Evolutionary conservation across 2,888 invertebrate genomes (phyloP), one percentile per base, ranked within the genome.

Genomic region (Rotaria magnacalcarata): DNA sequence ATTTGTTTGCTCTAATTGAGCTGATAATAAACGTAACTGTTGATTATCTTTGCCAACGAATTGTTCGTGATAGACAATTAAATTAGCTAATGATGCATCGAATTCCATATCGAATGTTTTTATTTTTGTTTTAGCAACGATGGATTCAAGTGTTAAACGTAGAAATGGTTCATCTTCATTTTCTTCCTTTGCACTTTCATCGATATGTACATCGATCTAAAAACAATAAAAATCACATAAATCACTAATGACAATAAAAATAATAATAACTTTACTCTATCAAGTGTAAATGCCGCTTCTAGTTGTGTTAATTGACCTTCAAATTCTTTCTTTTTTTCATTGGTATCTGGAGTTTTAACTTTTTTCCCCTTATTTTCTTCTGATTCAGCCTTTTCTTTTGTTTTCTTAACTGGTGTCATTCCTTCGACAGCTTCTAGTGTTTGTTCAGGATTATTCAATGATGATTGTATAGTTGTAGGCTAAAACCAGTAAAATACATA

Each of bases 101-200:
- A 94, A 93, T 84, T 92, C 92, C 88, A 94, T 93, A 89, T 95
- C 94, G 89, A 93, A 95, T 0, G 96, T 96, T 88, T 94, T 93
- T 90, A 96, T 94, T 7, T 93, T 92, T 87, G 96, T 92, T 43
- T 93, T 93, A 21, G 94, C 93, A 88, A 95, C 95, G 54, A 97
- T 90, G 8, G 93, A 93, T 2, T 93, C 91, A 0, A 96, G 91
- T 80, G 94, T 93, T 87, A 96, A 93, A 47, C 80, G 80, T 11
- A 80, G 47, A 47, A 80, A 80, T 24, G 80, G 80, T 47, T 11
- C 47, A 34, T 93, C 93, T 0, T 94, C 89, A 88, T 84, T 47
- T 11, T 95, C 75, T 43, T 88, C 86, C 24, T 84, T 47, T 47
- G n/a, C 4, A 11, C 47, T 6, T 47, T 80, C 34, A 47, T 80